Base-by-base conservation (phyloP, 2,113 vertebrate genomes). In the Spea bombifrons region DNA sequence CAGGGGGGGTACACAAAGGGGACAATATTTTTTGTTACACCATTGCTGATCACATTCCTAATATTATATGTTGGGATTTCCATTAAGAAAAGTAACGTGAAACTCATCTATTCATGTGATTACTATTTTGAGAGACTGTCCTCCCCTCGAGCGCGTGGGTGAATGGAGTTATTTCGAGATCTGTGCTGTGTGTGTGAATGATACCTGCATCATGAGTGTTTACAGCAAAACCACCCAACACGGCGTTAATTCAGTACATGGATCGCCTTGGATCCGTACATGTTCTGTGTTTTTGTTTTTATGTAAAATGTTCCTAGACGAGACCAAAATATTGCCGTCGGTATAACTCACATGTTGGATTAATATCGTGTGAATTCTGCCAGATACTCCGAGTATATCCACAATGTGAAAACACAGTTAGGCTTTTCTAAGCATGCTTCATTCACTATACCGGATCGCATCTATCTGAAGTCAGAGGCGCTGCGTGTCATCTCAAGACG, bases 401-500 rank as follows among this genome's bases (percentile, higher is more conserved):
- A 15, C 30, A 10, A 64, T 53, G 74, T n/a, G 73, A 63, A 43
- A 43, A 57, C 47, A 13, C 12, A 43, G 63, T 66, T 65, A 75
- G 46, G 55, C 72, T 61, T 59, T 73, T 52, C 52, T 75, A 75
- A 52, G 47, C 61, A 43, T 43, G 46, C 52, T 52, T 65, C 47
- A 66, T 63, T 12, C 57, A 75, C 17, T n/a, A 17, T 17, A 66
- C 45, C 55, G 46, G 47, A 43, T 66, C 61, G 66, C 61, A 44
- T 66, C 10, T 75, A 44, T 75, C 72, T 63, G 45, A 64, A 43
- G 59, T 65, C 45, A 65, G 61, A 75, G 65, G 72, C 30, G 47
- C 72, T 57, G 63, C 72, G 43, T 75, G 73, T 49, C 73, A 75
- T 75, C 61, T 66, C 73, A 52, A 66, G 50, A 50, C 13, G 73